Percentiles rank a stretch among this genome's conserved stretches.
These are phyloP conservation scores for Ciconia nigra DNA, from an alignment of 2,797 vertebrate species.

Conservation along the genomic window DNA sequence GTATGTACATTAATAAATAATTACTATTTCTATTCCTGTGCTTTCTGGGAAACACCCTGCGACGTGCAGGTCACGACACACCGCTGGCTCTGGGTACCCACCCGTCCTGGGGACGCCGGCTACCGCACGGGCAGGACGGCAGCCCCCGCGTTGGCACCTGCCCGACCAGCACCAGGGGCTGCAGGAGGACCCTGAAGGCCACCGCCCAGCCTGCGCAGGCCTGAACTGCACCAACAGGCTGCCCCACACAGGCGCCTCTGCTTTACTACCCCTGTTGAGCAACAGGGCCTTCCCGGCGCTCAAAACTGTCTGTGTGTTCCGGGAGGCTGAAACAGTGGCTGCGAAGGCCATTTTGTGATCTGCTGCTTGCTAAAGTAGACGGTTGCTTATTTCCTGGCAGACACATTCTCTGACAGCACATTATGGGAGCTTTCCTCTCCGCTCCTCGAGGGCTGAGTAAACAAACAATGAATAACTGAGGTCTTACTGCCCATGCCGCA, in stretches of 20 bases:
- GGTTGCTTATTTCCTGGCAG: background rate
- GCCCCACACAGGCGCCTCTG: background rate
- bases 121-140: background rate
- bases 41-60: background rate
- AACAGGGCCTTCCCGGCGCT: accelerated
- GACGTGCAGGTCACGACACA: background rate
- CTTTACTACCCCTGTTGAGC: background rate
- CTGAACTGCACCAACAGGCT: background rate
- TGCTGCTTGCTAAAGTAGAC: background rate
- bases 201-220: background rate
- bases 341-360: background rate
- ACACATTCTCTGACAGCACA: background rate
- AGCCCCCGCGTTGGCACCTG: background rate
- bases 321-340: background rate
- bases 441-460: background rate
- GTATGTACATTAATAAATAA: background rate
- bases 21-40: background rate
- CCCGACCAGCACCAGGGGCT: background rate
- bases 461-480: background rate
- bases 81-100: background rate
- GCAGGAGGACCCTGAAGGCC: background rate
- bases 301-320: background rate
- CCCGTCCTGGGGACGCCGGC: background rate
- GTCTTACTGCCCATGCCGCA: background rate
- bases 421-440: background rate